These are phyloP conservation scores for Hyperopisus bebe DNA, from an alignment of 2,113 vertebrate genomes.

Conservation along the genomic window DNA sequence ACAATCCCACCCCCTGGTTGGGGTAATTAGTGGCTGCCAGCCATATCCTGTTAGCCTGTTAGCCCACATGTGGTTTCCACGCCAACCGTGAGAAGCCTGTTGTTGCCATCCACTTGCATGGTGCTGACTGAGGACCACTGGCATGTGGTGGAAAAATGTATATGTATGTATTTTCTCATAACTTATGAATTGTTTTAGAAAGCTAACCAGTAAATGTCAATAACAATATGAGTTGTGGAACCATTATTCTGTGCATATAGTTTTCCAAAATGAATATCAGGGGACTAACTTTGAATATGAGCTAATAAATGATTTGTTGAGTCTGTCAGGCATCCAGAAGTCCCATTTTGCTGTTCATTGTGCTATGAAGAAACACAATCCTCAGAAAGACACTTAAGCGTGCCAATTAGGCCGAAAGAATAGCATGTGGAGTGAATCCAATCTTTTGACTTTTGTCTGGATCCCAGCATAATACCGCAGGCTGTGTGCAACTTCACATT, in stretches of 20 bases:
- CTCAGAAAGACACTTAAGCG: not conserved
- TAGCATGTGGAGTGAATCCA: not conserved
- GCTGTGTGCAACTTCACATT: not conserved
- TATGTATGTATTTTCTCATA: not conserved
- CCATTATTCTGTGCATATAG: not conserved
- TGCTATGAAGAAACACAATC: not conserved
- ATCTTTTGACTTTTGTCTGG: not conserved
- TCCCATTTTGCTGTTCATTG: not conserved
- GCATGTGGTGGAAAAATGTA: not conserved
- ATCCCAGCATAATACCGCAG: not conserved
- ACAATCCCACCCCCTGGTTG: not conserved
- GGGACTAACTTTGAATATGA: not conserved
- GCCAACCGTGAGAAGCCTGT: not conserved
- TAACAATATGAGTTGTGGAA: not conserved
- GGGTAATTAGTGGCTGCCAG: not conserved
- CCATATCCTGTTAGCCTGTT: not conserved
- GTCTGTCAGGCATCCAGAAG: conserved; percentile 1
- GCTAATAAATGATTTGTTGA: not conserved
- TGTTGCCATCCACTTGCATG: not conserved
- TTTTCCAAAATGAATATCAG: not conserved
- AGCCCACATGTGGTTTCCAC: not conserved
- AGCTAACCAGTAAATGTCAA: not conserved
- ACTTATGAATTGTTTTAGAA: not conserved
- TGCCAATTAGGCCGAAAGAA: not conserved
- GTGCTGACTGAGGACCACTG: not conserved